Evolutionary conservation across 2,113 vertebrate genomes (phyloP), one percentile per base, ranked within the genome.

Genomic region (Ciconia maguari): DNA sequence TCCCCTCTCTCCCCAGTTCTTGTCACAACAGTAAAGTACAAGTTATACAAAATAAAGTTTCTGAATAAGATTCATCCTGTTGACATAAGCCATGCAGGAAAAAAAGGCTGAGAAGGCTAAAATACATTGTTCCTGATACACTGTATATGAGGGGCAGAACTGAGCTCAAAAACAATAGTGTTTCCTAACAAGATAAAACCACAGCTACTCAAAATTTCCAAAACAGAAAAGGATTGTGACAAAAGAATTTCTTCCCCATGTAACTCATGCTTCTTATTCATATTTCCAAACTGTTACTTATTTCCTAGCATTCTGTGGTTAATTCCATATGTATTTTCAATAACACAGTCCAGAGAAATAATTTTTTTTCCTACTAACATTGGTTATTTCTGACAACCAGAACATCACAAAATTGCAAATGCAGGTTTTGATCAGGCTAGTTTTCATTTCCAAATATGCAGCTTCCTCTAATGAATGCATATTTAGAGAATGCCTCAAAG

Each of bases 271-370:
- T 90, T 49, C 79, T 85, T 83, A 74, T 32, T 94, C 29, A 1
- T 57, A 71, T 92, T 96, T 82, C 61, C 93, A 94, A 97, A 91
- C 24, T n/a, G 49, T 61, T 87, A 72, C n/a, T 93, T 94, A 81
- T 58, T 95, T 91, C 46, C 78, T 93, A 94, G 46, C 49, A 41
- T 87, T 82, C 52, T 66, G 72, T 76, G 79, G 57, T 85, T 83
- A 93, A 74, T 87, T 46, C 57, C 44, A 27, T 54, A 66, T 69
- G 29, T 42, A 85, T 87, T 89, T 89, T 69, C 57, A 89, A 16
- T 66, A 91, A 42, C 9, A 21, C 25, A 13, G 51, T 83, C 93
- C n/a, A 72, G 65, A 90, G 5, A 92, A 94, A 81, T 41, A 8
- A 0, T 2, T 49, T 83, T 83, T 76, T 92, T 83, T 38, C n/a